These are phyloP conservation scores for Microvelia longipes DNA, from an alignment of 1,140 invertebrate genomes.

Conservation along the genomic window DNA sequence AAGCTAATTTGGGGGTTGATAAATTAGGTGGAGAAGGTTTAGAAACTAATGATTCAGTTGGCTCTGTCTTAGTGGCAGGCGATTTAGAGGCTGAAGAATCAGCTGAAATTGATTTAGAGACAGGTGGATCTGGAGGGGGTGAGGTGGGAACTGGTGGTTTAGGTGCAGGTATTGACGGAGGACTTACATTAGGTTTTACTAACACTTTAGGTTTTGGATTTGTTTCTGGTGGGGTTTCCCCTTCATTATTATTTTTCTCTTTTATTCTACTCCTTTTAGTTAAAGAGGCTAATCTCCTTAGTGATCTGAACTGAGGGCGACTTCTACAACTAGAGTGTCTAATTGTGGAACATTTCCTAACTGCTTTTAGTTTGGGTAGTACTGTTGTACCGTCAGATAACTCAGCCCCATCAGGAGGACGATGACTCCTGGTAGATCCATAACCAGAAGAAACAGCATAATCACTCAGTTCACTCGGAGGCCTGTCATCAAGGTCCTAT, in stretches of 20 bases:
- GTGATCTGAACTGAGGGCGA: conserved; percentile 21
- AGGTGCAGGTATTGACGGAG: background rate
- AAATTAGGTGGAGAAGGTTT: too few relatives aligned
- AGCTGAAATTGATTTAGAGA: too few relatives aligned
- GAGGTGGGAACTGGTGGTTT: conserved; percentile 7
- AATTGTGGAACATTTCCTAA: conserved; percentile 32
- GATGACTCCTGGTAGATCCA: conserved; percentile 40
- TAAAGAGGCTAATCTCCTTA: conserved; percentile 10
- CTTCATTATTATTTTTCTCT: background rate
- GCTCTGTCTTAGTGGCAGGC: too few relatives aligned
- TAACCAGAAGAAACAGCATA: conserved; percentile 37
- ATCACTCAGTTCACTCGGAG: conserved; percentile 34
- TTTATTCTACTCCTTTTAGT: conserved; percentile 20
- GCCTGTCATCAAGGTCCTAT: conserved; percentile 21
- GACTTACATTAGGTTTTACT: background rate
- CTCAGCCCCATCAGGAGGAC: background rate
- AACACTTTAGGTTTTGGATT: too few relatives aligned
- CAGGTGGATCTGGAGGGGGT: background rate
- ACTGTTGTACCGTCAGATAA: background rate
- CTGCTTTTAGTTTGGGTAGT: conserved; percentile 23
- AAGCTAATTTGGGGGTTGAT: too few relatives aligned
- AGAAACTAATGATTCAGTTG: too few relatives aligned
- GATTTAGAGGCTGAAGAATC: too few relatives aligned
- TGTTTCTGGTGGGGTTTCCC: background rate
- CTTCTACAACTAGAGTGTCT: conserved; percentile 13